Base-by-base conservation (phyloP, 1,140 invertebrate genomes). In the Thalassaphorura encarpata region DNA sequence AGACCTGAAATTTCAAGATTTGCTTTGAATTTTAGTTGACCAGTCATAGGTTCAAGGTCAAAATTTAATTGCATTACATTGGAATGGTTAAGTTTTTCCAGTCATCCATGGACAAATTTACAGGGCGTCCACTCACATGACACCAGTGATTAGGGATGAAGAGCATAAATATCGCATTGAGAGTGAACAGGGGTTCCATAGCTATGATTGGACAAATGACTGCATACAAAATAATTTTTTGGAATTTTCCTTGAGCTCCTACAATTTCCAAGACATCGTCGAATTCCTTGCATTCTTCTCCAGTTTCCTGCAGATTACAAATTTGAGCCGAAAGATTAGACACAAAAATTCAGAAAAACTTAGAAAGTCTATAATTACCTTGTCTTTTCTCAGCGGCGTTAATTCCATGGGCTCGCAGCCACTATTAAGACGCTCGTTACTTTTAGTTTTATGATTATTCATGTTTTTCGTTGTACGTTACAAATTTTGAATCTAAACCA, bases 191-290 rank as follows among this genome's bases (percentile, higher is more conserved):
- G 11, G 58, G 52, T 47, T 63, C 54, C 4, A 60, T n/a, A 23
- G 58, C 45, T 19, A 51, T 60, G 16, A 63, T 54, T 8, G 62
- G 62, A 49, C 41, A 43, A 3, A 60, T 27, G 13, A 60, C 39
- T 8, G 42, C 58, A 28, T 63, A 63, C 31, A 63, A 39, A 28
- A 63, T 21, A 27, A 60, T 54, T 43, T 58, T 52, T 29, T 63
- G 62, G 50, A 41, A 60, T 42, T 52, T 60, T 24, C 62, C 62
- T 31, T 57, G 54, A 42, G 62, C 57, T 33, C 62, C 62, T n/a
- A 63, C 41, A 18, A 58, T 54, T 27, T 57, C 62, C 19, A 63
- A 29, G 27, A 63, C 55, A 43, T 63, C 62, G 26, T 63, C 62
- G 46, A 63, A 63, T 23, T 63, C 62, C 15, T 63, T 45, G 41